A percentile compares a stretch with the other conserved stretches of the same genome.
Conservation (phyloP, 1,140 invertebrate species). For the Elysia chlorotica region DNA sequence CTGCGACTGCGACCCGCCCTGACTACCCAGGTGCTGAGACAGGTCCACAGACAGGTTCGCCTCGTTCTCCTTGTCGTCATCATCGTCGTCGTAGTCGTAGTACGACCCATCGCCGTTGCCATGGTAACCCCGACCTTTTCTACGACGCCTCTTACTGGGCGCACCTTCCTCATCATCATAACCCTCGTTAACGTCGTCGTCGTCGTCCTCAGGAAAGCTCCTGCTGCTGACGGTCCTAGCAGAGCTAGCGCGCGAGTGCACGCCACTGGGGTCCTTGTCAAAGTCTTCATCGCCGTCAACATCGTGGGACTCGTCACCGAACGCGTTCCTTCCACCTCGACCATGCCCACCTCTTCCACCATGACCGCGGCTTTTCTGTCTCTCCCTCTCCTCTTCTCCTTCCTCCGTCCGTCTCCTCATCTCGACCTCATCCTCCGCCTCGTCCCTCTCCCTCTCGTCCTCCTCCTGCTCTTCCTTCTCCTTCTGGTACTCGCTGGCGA, state of each 20-base stretch:
- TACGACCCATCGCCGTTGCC: too few relatives aligned
- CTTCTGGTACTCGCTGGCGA: conserved; percentile 26
- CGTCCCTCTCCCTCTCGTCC: not conserved
- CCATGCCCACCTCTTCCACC: not conserved
- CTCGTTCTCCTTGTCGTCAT: not conserved
- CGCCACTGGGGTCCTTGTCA: not conserved
- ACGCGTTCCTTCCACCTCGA: too few relatives aligned
- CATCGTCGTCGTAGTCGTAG: too few relatives aligned
- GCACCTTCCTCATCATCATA: too few relatives aligned
- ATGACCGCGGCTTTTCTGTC: not conserved
- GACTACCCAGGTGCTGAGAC: not conserved
- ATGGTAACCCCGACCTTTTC: too few relatives aligned
- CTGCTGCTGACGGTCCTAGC: conserved; percentile 44
- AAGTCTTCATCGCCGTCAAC: too few relatives aligned
- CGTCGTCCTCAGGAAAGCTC: conserved; percentile 43
- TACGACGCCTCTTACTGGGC: too few relatives aligned
- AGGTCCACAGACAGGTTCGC: too few relatives aligned
- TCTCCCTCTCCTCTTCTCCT: not conserved
- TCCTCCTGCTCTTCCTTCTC: conserved; percentile 26
- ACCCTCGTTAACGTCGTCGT: not conserved
- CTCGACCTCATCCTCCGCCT: not conserved
- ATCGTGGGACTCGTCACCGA: too few relatives aligned
- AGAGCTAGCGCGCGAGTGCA: conserved; percentile 35
- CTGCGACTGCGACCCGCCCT: not conserved
- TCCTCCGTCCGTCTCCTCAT: not conserved